phyloP scores from a whole-genome alignment of 2,113 vertebrate genomes.

The Eulemur macaco region DNA sequence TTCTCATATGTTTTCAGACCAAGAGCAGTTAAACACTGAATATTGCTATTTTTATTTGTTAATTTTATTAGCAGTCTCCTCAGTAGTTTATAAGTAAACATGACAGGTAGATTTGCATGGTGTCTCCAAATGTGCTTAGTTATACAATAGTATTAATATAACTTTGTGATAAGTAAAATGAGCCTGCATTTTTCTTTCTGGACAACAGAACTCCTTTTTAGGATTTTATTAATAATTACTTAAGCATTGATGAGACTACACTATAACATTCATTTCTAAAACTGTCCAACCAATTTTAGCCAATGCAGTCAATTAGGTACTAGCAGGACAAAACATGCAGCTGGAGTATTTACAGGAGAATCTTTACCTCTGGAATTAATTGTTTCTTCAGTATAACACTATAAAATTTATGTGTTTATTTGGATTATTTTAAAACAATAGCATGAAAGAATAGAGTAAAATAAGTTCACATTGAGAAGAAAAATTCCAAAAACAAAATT shows the following conservation, averaged over 20 bases:
- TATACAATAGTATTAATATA: background rate
- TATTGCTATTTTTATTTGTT: slow-evolving; percentile 27
- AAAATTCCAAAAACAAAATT: background rate
- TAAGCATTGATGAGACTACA: background rate
- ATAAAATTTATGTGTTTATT: background rate
- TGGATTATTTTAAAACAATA: background rate
- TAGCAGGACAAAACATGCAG: slow-evolving; percentile 9
- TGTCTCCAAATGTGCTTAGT: slow-evolving; percentile 26
- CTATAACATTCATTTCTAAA: slow-evolving; percentile 35
- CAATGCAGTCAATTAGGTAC: background rate
- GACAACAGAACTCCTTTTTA: slow-evolving; percentile 23
- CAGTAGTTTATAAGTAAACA: slow-evolving; percentile 45
- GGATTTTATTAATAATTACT: slow-evolving; percentile 50
- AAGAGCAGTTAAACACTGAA: slow-evolving; percentile 5
- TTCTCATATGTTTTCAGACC: slow-evolving; percentile 47
- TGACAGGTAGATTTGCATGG: slow-evolving; percentile 12
- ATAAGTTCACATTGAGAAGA: background rate
- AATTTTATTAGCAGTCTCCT: slow-evolving; percentile 44
- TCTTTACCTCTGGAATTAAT: slow-evolving; percentile 53
- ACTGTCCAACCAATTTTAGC: background rate
- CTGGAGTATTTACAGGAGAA: background rate
- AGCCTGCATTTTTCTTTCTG: slow-evolving; percentile 40
- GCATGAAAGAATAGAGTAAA: background rate
- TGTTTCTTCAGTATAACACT: background rate
- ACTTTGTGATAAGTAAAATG: slow-evolving; percentile 28